Conservation (phyloP, 2,797 vertebrate species). For the Anguilla anguilla region DNA sequence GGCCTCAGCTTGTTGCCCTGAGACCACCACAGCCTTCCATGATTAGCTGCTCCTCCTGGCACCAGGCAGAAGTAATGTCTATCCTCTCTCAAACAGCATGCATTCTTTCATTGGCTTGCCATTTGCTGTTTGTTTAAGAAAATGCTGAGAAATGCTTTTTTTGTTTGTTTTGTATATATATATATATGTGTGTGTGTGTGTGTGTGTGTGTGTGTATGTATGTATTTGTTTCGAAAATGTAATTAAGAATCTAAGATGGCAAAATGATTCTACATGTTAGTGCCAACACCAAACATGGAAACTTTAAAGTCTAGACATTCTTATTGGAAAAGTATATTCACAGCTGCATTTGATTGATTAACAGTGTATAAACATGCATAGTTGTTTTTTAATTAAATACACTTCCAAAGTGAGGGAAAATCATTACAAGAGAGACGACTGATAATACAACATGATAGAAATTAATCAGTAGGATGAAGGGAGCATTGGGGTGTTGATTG, state of each 20-base stretch:
- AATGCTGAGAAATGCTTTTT: neutral
- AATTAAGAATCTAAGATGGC: neutral
- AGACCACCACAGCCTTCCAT: conserved; percentile 32
- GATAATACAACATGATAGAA: neutral
- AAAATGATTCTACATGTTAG: neutral
- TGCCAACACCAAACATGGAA: neutral
- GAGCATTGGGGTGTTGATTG: neutral
- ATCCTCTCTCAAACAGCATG: conserved; percentile 22
- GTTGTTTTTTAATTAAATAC: neutral
- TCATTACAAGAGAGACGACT: neutral
- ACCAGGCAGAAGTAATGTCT: conserved; percentile 14
- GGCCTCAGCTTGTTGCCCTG: conserved; percentile 48
- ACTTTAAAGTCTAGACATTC: neutral
- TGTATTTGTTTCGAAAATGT: neutral
- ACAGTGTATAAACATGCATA: neutral
- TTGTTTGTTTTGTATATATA: neutral
- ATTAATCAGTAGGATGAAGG: neutral
- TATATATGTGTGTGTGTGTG: too few species aligned
- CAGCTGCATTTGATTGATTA: neutral
- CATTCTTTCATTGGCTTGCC: conserved; percentile 16
- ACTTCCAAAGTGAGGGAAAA: neutral
- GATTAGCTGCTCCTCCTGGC: conserved; percentile 36
- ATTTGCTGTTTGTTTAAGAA: neutral
- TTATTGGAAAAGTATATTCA: neutral
- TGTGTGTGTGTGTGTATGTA: too few species aligned